Base-by-base conservation (phyloP, 1,140 invertebrate genomes). In the Yoshiicerus persimilis region DNA sequence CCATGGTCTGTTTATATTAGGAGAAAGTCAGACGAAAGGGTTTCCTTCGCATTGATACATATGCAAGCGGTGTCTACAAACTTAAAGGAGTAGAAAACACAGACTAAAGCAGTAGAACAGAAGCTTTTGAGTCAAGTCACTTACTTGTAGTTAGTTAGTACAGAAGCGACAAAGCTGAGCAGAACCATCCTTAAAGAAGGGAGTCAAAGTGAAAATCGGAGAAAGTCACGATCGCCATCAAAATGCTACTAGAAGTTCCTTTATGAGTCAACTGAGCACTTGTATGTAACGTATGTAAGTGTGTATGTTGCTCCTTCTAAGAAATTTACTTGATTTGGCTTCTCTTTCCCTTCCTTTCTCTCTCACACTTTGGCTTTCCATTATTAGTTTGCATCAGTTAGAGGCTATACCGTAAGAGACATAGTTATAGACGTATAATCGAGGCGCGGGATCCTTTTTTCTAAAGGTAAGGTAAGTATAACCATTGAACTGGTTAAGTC, bases 201-300 rank as follows among this genome's bases (percentile, higher is more conserved):
- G 75, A 80, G 75, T 36, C 75, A 80, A 80, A 80, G 32, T 80
- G 75, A 80, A 80, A 80, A 80, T 80, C 75, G 32, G 75, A 80
- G 75, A 80, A 80, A 80, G 75, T 80, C 75, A 80, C 75, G 75
- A 80, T 80, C 75, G 75, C 75, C 75, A 80, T 80, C 75, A 80
- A 80, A 77, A 80, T 80, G 16, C 75, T 32, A 32, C 75, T 80
- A 38, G 30, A 77, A 77, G 16, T 80, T 80, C 75, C 75, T 80
- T 80, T 80, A 80, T 80, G 34, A 80, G 34, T 38, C 13, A 0
- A 36, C 30, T 77, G 32, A 30, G 30, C 25, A 30, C 66, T 70
- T n/a, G 75, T 56, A 56, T 56, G 47, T 56, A 56, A 56, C 47
- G 47, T 56, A n/a, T 56, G 30, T 30, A 77, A 36, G 32, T 11